Base-by-base conservation (phyloP, 2,797 vertebrate species). In the Epinephelus coioides region DNA sequence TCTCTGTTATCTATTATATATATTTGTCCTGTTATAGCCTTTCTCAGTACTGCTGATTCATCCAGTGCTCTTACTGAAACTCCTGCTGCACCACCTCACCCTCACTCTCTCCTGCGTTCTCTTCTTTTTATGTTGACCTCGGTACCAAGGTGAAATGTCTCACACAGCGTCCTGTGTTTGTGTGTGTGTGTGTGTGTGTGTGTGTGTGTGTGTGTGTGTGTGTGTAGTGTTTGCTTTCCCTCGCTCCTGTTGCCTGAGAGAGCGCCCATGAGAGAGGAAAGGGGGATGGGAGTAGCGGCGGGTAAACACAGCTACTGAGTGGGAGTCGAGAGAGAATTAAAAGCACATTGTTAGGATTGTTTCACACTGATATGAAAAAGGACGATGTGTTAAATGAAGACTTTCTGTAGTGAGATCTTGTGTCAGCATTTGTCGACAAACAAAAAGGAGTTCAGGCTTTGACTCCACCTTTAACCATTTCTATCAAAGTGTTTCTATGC, bases 101-200 rank as follows among this genome's bases (percentile, higher is more conserved):
- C 72, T 66, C 61, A 0, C 54, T 66, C 68, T 19, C 11, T 43
- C 34, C 59, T 54, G 62, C 55, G 5, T 19, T 64, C 38, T 53
- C 27, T 57, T 50, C 63, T 71, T 72, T 83, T 62, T 44, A 56
- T 56, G 78, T 84, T 55, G 78, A 86, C 89, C 87, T 89, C 76
- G 1, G 68, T 73, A 53, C 80, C 93, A 91, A 94, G 88, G 92
- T 94, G 88, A 92, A 88, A 84, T 2, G 54, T 87, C 77, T 89
- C 78, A 68, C 86, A 81, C 83, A 79, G 82, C 18, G n/a, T 43
- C 62, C 62, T 82, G 73, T 90, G 78, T 83, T 80, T 83, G 47
- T 64, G 18, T 65, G 50, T 54, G 61, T 56, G 21, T 79, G 70
- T 73, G 21, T 82, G 73, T 90, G 78, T 83, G 78, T 83, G 47